A percentile compares a stretch with the other conserved stretches of the same genome.
Evolutionary conservation across 2,113 vertebrate species (phyloP).

Genomic region (Eptesicus fuscus): DNA sequence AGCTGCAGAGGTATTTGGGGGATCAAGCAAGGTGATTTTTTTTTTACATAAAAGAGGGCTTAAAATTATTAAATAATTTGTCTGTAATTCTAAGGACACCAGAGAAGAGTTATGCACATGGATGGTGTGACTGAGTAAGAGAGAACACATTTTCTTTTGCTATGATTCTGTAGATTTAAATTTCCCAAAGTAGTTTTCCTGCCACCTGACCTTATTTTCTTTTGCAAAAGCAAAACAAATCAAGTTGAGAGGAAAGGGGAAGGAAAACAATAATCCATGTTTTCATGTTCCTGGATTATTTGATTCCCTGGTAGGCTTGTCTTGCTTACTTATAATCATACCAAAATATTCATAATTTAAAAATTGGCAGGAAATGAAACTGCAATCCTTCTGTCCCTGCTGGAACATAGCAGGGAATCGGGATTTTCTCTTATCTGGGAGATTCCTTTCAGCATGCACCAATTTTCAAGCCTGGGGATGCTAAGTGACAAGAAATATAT

Average conservation of each 20-base stretch:
- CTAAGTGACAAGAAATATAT: slow-evolving; percentile 44
- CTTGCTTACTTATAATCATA: slow-evolving; percentile 71
- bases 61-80: slow-evolving; percentile 21
- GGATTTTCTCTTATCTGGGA: slow-evolving; percentile 61
- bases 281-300: slow-evolving; percentile 69
- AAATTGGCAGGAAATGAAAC: slow-evolving; percentile 71
- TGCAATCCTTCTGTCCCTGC: slow-evolving; percentile 69
- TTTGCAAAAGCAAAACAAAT: slow-evolving; percentile 66
- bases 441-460: slow-evolving; percentile 61
- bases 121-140: not conserved
- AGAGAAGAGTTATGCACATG: not conserved
- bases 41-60: not conserved
- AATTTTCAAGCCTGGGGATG: slow-evolving; percentile 49
- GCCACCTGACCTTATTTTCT: slow-evolving; percentile 60
- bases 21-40: not conserved
- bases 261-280: slow-evolving; percentile 69
- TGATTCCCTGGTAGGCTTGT: slow-evolving; percentile 61
- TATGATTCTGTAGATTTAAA: slow-evolving; percentile 30
- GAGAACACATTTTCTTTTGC: not conserved
- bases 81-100: not conserved
- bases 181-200: slow-evolving; percentile 2
- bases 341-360: slow-evolving; percentile 75
- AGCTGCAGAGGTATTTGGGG: not conserved
- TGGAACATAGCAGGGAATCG: slow-evolving; percentile 60
- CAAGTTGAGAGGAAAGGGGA: slow-evolving; percentile 45